A percentile compares a stretch with the other conserved stretches of the same genome.
These are phyloP conservation scores for Dasypus novemcinctus DNA, from an alignment of 2,113 vertebrate genomes.

Conservation along the genomic window DNA sequence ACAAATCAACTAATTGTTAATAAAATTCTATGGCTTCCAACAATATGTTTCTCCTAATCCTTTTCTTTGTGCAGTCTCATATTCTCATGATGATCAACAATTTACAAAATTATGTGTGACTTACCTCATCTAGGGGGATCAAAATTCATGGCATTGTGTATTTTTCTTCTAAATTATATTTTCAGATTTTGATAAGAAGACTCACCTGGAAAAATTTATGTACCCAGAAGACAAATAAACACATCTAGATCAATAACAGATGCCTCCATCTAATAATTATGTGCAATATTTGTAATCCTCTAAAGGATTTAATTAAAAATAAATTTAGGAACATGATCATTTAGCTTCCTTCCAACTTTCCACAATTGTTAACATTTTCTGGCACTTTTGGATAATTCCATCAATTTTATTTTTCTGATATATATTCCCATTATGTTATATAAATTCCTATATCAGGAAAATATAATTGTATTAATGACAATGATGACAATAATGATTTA, in stretches of 20 bases:
- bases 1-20: neutral
- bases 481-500: neutral
- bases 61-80: neutral
- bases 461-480: neutral
- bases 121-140: neutral
- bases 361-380: neutral
- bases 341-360: neutral
- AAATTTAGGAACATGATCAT: neutral
- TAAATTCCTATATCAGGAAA: neutral
- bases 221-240: neutral
- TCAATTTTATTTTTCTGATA: neutral
- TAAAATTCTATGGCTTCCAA: neutral
- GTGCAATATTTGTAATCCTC: neutral
- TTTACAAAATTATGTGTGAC: neutral
- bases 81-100: neutral
- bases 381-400: constrained; percentile 18
- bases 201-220: neutral
- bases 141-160: neutral
- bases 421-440: neutral
- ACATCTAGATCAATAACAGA: neutral
- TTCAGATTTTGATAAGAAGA: neutral
- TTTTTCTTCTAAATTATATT: neutral
- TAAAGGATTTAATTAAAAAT: neutral
- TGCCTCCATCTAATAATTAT: neutral
- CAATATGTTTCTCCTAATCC: neutral